Base-by-base conservation (phyloP, 2,797 vertebrate genomes). In the Coranthus polyacanthus region DNA sequence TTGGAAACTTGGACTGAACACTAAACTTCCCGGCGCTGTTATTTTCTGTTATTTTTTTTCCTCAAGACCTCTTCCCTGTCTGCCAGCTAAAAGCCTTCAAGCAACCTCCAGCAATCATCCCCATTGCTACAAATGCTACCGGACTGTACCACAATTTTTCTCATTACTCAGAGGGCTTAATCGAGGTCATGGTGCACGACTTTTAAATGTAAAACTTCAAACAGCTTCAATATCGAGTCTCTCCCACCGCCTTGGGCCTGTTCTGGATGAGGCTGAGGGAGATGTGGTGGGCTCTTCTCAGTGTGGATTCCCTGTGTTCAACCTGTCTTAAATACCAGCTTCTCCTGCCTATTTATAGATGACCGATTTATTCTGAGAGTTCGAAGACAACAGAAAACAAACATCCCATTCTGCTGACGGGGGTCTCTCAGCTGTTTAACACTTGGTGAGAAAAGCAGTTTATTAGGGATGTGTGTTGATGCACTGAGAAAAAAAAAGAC, bases 141-240 rank as follows among this genome's bases (percentile, higher is more conserved):
- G 1, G 2, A 43, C 36, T 68, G 43, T 38, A 37, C 50, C 2
- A 21, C 13, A 5, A 32, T 32, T 43, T 42, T 11, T 20, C 10
- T 41, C 12, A 29, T 32, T 34, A 37, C 45, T 64, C 51, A 44
- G 42, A 20, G 21, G 26, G 17, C 47, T 69, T 60, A 65, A 50
- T 67, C 3, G 3, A 58, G 69, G 70, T 84, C 56, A 82, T 75
- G 41, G 63, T 61, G 58, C 56, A 62, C 0, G 1, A 50, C 64
- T 75, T 75, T 66, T 34, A 66, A 83, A 85, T 73, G 38, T 73
- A 75, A 70, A 66, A 75, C 74, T 77, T 79, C 58, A 86, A 76
- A 78, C 42, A 51, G 20, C 41, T 69, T 68, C 60, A 44, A 71
- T 66, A 32, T 74, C 53, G 39, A 32, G 45, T 51, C 34, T 56